Base-by-base conservation (phyloP, 2,888 invertebrate species). In the Oeneis ivallda region DNA sequence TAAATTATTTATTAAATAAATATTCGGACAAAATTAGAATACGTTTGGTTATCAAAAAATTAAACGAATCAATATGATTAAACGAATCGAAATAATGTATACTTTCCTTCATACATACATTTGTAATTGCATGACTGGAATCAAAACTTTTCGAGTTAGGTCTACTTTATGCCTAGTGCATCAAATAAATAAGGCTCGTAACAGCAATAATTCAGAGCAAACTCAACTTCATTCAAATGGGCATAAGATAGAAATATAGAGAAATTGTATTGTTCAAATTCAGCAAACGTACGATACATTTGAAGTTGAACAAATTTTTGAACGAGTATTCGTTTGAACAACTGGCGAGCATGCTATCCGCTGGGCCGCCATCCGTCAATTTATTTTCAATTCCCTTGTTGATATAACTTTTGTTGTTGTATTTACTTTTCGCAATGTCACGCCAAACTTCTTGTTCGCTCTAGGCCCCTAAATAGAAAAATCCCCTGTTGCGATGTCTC, bases 331-430 rank as follows among this genome's bases (percentile, higher is more conserved):
- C 26, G 10, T 58, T 15, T 47, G 58, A 58, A 58, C 47, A 45
- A 59, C 37, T 59, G 59, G 49, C 8, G 47, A 11, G 2, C 58
- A 45, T 32, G 34, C 58, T 11, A 47, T 59, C 5, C 26, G 26
- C 26, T 26, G n/a, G n/a, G n/a, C n/a, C n/a, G 26, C 26, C 26
- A 26, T 26, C 59, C 49, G 49, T 59, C 59, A 59, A 59, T 59
- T 59, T 59, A 49, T 59, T 59, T 59, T 37, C 47, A 59, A 59
- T 49, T 59, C 59, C 47, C 59, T 15, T 5, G 58, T 13, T 7
- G 47, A 43, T 45, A 43, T 45, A 47, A 17, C 59, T 47, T 58
- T 47, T 47, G 19, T 32, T 34, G 41, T 56, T 41, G 43, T 41
- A 56, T 41, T 56, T 56, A 37, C 54, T n/a, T 34, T 34, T 13